Base-by-base conservation (phyloP, 1,140 invertebrate genomes). In the Mycetomoellerius zeteki region DNA sequence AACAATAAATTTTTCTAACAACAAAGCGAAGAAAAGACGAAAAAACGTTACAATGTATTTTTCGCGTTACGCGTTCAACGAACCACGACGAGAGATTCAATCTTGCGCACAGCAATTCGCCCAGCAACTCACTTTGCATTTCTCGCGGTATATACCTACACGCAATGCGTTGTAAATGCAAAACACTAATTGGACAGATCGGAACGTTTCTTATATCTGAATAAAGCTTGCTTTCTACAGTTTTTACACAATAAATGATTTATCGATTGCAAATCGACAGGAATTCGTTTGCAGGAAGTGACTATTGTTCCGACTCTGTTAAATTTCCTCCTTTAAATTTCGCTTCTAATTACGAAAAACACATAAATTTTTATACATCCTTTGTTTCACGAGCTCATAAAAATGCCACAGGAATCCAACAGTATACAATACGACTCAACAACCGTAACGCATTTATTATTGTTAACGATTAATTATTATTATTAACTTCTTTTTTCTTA, bases 81-180 rank as follows among this genome's bases (percentile, higher is more conserved):
- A 54, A 88, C 84, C 75, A 21, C 77, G 14, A 64, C n/a, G 3
- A 78, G 50, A 78, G 64, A 81, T 88, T 80, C 65, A 37, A 73
- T 80, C 37, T 77, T 30, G 27, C n/a, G 6, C n/a, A 6, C 8
- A 37, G 12, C 24, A 69, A 77, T 60, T n/a, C 30, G 50, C 14
- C 56, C 27, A 24, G 24, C 33, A 33, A 62, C 19, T 58, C 21
- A 37, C 19, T 82, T 73, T 65, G 52, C 69, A 73, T 60, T 84
- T 47, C 37, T 16, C n/a, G n/a, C 19, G 19, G 47, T 30, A 50
- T 47, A 54, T 47, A 54, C 3, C 10, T 43, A 14, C 33, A 67
- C 24, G 67, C 37, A 47, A 84, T 30, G 19, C 19, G 21, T 82
- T 58, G 43, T 33, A 62, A 62, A 62, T 60, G 37, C 69, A 30